Percentiles rank a stretch among this genome's conserved stretches.
Conservation (phyloP, 1,140 invertebrate species). For the Lanistes nyassanus region DNA sequence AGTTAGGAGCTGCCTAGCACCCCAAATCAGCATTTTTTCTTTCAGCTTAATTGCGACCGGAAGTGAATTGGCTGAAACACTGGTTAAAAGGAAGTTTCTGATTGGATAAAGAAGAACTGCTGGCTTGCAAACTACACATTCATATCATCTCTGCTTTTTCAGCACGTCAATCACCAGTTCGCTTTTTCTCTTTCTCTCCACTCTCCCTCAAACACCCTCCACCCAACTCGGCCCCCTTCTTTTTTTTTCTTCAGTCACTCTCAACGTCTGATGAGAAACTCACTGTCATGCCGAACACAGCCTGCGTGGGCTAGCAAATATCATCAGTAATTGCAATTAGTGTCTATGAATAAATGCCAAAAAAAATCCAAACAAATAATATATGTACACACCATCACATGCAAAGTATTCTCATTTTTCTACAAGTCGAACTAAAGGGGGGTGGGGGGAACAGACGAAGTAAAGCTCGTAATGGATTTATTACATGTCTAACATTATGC, state of each 20-base stretch:
- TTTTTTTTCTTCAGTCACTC: not conserved
- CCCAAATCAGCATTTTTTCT: no score
- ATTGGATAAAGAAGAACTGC: no score
- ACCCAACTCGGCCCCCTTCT: not conserved
- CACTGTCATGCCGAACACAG: not conserved
- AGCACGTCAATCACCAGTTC: not conserved
- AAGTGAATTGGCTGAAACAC: no score
- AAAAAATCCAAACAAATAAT: not conserved
- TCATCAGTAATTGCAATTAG: not conserved
- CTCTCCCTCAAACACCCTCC: not conserved
- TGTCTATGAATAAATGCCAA: slow-evolving; percentile 1
- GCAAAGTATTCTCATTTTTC: no score
- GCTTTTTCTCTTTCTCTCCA: not conserved
- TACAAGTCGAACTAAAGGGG: no score
- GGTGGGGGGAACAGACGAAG: not conserved
- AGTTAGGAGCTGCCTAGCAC: no score
- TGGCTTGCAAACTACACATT: no score
- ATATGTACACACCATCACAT: not conserved
- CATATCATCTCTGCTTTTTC: no score
- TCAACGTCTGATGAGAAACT: not conserved
- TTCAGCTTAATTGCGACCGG: no score
- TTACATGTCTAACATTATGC: not conserved
- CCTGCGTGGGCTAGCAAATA: not conserved
- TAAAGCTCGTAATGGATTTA: not conserved
- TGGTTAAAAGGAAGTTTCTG: no score